Conservation (phyloP, 2,113 vertebrate genomes). For the Hiodon alosoides region DNA sequence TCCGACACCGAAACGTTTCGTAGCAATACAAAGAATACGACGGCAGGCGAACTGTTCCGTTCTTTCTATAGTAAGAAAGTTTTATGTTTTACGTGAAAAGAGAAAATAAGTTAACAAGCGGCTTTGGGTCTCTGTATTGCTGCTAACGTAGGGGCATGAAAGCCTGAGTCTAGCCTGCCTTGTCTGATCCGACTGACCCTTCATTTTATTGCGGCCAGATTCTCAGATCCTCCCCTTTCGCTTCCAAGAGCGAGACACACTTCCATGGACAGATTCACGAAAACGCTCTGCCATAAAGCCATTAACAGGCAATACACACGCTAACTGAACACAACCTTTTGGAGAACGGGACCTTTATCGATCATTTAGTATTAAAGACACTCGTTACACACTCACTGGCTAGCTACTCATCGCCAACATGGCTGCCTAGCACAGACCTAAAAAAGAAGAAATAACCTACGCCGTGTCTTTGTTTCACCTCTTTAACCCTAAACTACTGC, state of each 20-base stretch:
- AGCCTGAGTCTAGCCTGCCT: constrained; percentile 68
- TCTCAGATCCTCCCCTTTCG: constrained; percentile 70
- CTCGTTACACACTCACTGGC: constrained; percentile 60
- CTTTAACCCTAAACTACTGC: constrained; percentile 94
- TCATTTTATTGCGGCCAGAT: constrained; percentile 80
- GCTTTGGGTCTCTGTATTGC: constrained; percentile 32
- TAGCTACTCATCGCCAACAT: constrained; percentile 91
- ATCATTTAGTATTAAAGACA: constrained; percentile 61
- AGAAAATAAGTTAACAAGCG: constrained; percentile 55
- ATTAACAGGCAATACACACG: constrained; percentile 49
- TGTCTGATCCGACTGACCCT: constrained; percentile 84
- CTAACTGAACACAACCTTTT: constrained; percentile 77
- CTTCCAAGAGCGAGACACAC: constrained; percentile 57
- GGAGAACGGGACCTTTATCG: constrained; percentile 72
- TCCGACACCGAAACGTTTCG: constrained; percentile 55
- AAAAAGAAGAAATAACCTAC: constrained; percentile 80
- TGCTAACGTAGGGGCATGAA: constrained; percentile 60
- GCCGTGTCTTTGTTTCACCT: constrained; percentile 94
- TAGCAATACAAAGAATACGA: constrained; percentile 35
- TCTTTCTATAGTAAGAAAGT: constrained; percentile 66
- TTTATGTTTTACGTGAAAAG: constrained; percentile 61
- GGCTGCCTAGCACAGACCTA: constrained; percentile 95
- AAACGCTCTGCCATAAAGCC: constrained; percentile 52
- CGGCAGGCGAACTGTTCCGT: constrained; percentile 39
- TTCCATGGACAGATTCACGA: constrained; percentile 60